Evolutionary conservation across 1,140 invertebrate species (phyloP).

Genomic region (Drosophila nigromelanica): DNA sequence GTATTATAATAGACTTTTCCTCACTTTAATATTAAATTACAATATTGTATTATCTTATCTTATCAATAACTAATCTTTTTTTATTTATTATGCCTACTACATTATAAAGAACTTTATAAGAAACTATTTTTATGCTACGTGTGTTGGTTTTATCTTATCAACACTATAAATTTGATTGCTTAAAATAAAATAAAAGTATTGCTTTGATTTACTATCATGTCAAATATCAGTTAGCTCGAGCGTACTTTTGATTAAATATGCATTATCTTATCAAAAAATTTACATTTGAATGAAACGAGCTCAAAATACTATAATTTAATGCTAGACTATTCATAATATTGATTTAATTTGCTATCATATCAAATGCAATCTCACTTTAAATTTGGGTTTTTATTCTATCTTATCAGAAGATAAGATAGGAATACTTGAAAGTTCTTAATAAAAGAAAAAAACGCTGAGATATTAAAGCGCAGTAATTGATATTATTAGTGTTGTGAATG

Average conservation of each 20-base stretch:
- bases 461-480: slow-evolving; percentile 16
- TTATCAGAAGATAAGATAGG: slow-evolving; percentile 36
- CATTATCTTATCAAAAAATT: slow-evolving; percentile 2
- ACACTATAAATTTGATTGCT: too few relatives aligned
- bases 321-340: slow-evolving; percentile 7
- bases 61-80: neutral
- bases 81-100: too few relatives aligned
- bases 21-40: too few relatives aligned
- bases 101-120: too few relatives aligned
- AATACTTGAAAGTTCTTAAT: slow-evolving; percentile 10
- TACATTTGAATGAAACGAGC: neutral
- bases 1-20: too few relatives aligned
- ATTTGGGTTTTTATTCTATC: neutral
- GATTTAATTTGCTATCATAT: slow-evolving; percentile 11
- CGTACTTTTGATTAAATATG: too few relatives aligned
- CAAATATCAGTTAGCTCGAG: too few relatives aligned
- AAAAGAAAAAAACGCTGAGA: neutral
- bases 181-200: too few relatives aligned
- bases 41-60: slow-evolving; percentile 5
- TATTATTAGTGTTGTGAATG: neutral
- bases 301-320: slow-evolving; percentile 1
- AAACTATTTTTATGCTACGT: too few relatives aligned
- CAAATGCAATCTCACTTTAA: neutral
- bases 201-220: too few relatives aligned
- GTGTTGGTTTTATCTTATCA: too few relatives aligned